A percentile compares a stretch with the other conserved stretches of the same genome.
phyloP scores from a whole-genome alignment of 2,113 vertebrate genomes.

The Dolichotis patagonum region DNA sequence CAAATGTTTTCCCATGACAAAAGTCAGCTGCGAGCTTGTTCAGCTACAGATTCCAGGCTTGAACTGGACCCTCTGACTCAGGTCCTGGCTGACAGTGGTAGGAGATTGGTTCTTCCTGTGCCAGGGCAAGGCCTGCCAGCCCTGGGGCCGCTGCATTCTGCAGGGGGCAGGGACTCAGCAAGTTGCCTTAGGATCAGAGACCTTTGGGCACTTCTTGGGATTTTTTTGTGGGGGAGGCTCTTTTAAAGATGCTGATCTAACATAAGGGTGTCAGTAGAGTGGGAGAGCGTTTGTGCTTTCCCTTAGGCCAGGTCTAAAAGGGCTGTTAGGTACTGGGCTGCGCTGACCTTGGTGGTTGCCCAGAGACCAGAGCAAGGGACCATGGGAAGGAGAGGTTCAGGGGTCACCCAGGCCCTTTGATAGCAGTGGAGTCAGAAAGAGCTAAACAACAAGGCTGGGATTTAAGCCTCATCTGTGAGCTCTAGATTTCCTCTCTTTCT shows the following conservation, averaged over 20 bases:
- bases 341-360: neutral
- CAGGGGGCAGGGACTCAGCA: neutral
- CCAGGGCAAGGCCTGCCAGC: neutral
- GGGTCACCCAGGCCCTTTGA: fast-evolving
- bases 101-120: neutral
- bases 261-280: neutral
- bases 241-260: neutral
- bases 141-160: neutral
- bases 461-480: neutral
- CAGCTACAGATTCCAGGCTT: neutral
- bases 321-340: fast-evolving
- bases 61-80: neutral
- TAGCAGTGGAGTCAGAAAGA: neutral
- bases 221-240: neutral
- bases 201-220: neutral
- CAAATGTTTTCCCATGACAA: neutral
- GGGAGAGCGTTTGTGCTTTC: neutral
- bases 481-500: neutral
- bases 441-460: neutral
- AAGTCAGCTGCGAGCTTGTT: no score
- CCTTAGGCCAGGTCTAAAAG: neutral
- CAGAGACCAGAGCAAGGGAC: neutral
- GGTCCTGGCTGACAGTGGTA: neutral
- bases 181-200: no score
- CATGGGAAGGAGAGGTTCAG: neutral